Evolutionary conservation across 2,797 vertebrate species (phyloP).

Genomic region (Melanotaenia trifasciata): DNA sequence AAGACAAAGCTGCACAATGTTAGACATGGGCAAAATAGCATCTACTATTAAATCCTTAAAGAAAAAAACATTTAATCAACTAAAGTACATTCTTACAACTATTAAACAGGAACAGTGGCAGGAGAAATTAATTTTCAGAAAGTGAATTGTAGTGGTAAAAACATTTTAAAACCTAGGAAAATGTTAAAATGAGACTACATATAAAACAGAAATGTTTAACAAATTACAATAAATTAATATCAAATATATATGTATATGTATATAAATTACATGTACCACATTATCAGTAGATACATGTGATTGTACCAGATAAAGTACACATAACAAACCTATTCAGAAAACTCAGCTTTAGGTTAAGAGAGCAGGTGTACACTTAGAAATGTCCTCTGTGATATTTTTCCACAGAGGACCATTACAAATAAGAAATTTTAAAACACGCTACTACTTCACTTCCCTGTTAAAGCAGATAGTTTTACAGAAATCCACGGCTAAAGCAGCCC

Average conservation of each 20-base stretch:
- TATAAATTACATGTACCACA: conserved; percentile 31
- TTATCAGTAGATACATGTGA: conserved; percentile 47
- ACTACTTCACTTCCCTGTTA: conserved; percentile 16
- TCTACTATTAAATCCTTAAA: conserved; percentile 21
- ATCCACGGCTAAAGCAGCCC: conserved; percentile 31
- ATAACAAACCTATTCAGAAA: conserved; percentile 34
- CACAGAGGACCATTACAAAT: conserved; percentile 7
- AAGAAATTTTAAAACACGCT: conserved; percentile 21
- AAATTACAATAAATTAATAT: conserved; percentile 76
- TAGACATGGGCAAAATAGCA: conserved; percentile 41
- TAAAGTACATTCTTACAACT: conserved; percentile 29
- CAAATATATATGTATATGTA: conserved; percentile 38
- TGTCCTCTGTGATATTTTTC: conserved; percentile 21
- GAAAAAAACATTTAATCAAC: background rate
- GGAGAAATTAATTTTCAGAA: conserved; percentile 45
- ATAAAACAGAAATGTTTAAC: conserved; percentile 63
- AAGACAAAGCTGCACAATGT: conserved; percentile 48
- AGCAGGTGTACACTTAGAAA: conserved; percentile 53
- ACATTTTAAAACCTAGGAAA: conserved; percentile 21
- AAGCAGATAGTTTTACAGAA: conserved; percentile 3
- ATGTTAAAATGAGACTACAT: conserved; percentile 50
- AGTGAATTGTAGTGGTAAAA: conserved; percentile 30
- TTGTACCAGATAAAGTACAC: conserved; percentile 32
- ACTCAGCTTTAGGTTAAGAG: conserved; percentile 40
- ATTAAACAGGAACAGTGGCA: conserved; percentile 28